A percentile compares a stretch with the other conserved stretches of the same genome.
These are phyloP conservation scores for Drosophila mayri DNA, from an alignment of 1,140 invertebrate genomes.

Conservation along the genomic window DNA sequence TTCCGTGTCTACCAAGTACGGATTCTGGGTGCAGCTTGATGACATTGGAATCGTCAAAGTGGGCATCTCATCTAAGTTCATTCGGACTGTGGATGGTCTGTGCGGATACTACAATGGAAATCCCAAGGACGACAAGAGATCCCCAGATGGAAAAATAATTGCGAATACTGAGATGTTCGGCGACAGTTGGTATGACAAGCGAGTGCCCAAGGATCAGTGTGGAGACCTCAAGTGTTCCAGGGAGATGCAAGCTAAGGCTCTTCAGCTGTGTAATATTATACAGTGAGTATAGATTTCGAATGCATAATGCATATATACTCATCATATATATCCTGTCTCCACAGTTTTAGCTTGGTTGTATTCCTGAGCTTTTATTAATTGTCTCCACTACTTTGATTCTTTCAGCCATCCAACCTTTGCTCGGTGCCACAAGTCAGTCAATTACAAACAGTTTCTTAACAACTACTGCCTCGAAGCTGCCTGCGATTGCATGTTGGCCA, in stretches of 20 bases:
- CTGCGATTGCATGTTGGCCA: slow-evolving; percentile 88
- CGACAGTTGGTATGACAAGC: slow-evolving; percentile 89
- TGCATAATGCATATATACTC: not conserved
- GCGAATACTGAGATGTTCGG: slow-evolving; percentile 90
- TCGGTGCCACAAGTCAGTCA: slow-evolving; percentile 87
- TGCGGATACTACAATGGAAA: slow-evolving; percentile 91
- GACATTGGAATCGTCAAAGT: slow-evolving; percentile 89
- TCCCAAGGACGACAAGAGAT: slow-evolving; percentile 88
- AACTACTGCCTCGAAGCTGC: slow-evolving; percentile 89
- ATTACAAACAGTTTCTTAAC: slow-evolving; percentile 89
- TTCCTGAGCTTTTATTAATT: not conserved
- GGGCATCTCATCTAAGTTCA: slow-evolving; percentile 88
- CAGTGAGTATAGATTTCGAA: slow-evolving; percentile 72
- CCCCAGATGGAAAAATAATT: slow-evolving; percentile 88
- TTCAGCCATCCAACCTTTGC: slow-evolving; percentile 87
- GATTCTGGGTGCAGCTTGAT: slow-evolving; percentile 90
- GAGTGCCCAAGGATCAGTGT: slow-evolving; percentile 86
- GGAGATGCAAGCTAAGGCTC: slow-evolving; percentile 87
- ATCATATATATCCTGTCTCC: not conserved
- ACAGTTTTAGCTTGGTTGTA: too few relatives aligned
- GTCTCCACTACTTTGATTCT: not conserved
- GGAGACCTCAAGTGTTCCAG: slow-evolving; percentile 87
- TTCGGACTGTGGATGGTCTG: slow-evolving; percentile 89
- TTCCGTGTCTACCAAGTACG: slow-evolving; percentile 89
- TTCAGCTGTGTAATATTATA: slow-evolving; percentile 87